A percentile compares a stretch with the other conserved stretches of the same genome.
Evolutionary conservation across 2,888 invertebrate genomes (phyloP).

Genomic region (Parascotia fuliginaria): DNA sequence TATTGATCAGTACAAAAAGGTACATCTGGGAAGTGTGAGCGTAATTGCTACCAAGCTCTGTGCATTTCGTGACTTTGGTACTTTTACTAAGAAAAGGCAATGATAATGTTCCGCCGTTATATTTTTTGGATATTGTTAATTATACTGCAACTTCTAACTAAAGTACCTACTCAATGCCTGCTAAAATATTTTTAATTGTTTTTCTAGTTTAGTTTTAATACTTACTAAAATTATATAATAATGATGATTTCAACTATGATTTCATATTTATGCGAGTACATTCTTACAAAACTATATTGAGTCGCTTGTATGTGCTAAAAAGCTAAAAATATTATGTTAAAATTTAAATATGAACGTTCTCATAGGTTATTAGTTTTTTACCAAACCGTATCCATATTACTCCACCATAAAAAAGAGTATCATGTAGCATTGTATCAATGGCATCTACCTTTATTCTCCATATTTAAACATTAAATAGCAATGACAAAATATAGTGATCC

Average conservation of each 20-base stretch:
- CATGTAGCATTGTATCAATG: too few species aligned
- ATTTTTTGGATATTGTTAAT: constrained; percentile 14
- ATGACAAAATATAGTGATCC: constrained; percentile 1
- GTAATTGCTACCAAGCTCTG: constrained; percentile 82
- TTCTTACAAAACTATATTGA: constrained; percentile 27
- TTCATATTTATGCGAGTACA: constrained; percentile 30
- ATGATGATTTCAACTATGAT: constrained; percentile 32
- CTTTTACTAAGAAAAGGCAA: constrained; percentile 75
- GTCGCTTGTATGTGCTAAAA: constrained; percentile 41
- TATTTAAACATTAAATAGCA: background rate
- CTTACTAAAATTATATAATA: constrained; percentile 24
- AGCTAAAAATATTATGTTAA: constrained; percentile 45
- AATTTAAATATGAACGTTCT: constrained; percentile 48
- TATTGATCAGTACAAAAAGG: constrained; percentile 70
- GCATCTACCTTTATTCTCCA: constrained; percentile 9
- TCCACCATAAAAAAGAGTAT: constrained; percentile 27
- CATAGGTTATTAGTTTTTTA: constrained; percentile 42
- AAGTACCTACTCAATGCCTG: constrained; percentile 19
- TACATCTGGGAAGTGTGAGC: constrained; percentile 84
- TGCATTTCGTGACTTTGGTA: constrained; percentile 75
- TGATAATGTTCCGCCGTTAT: constrained; percentile 60
- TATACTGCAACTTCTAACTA: constrained; percentile 26
- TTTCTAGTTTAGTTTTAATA: constrained; percentile 29
- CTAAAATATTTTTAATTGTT: constrained; percentile 20
- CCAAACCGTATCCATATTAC: constrained; percentile 45